Evolutionary conservation across 2,797 vertebrate genomes (phyloP).

Genomic region (Xenopus petersii): DNA sequence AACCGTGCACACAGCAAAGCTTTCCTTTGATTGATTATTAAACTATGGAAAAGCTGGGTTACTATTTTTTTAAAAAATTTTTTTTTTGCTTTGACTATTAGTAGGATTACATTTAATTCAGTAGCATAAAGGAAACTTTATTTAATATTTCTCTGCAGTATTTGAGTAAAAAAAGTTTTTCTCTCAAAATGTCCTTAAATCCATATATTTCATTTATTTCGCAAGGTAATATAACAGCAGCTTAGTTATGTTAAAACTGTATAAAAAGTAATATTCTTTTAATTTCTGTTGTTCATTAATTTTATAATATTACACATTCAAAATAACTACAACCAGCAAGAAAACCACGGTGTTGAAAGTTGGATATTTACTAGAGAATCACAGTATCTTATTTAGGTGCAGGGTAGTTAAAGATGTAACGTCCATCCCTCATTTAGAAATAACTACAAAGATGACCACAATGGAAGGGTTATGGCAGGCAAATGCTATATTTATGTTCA

Average conservation of each 20-base stretch:
- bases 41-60: background rate
- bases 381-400: background rate
- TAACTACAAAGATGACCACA: background rate
- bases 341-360: no score
- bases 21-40: slow-evolving; percentile 53
- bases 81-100: background rate
- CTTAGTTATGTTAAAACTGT: no score
- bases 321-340: no score
- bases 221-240: no score
- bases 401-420: background rate
- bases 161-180: no score
- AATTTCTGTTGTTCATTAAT: no score
- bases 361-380: no score
- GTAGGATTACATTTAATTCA: background rate
- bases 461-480: background rate
- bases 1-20: slow-evolving; percentile 29
- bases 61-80: no score
- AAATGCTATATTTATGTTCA: background rate
- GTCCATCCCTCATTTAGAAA: background rate
- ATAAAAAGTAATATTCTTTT: no score
- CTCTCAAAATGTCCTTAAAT: no score
- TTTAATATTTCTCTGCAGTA: background rate
- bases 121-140: background rate
- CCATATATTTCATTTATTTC: no score
- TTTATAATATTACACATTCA: no score